Conservation (phyloP, 2,888 invertebrate genomes). For the Biston stratarius region DNA sequence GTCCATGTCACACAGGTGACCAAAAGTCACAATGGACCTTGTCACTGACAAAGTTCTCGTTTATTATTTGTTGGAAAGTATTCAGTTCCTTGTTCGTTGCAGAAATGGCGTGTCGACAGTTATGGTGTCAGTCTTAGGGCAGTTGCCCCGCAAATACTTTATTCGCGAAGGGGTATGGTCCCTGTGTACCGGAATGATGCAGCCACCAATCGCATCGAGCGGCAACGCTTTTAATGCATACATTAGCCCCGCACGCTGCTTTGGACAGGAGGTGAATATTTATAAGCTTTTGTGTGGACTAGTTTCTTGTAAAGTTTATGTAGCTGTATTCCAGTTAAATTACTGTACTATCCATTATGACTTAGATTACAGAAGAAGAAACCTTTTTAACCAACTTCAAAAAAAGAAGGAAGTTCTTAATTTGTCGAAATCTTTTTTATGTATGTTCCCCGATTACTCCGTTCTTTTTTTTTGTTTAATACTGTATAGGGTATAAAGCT, state of each 20-base stretch:
- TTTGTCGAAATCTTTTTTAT: no score
- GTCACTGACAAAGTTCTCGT: no score
- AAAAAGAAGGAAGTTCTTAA: no score
- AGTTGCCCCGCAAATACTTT: constrained; percentile 64
- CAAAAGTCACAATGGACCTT: neutral
- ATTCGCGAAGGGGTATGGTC: constrained; percentile 73
- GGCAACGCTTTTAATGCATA: constrained; percentile 55
- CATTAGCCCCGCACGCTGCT: constrained; percentile 64
- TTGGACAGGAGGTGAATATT: constrained; percentile 70
- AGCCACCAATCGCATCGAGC: constrained; percentile 49
- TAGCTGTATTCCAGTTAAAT: no score
- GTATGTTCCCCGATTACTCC: no score
- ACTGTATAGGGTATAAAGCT: no score
- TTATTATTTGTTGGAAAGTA: no score
- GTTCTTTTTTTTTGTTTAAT: no score
- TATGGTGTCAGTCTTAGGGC: constrained; percentile 61
- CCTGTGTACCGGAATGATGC: constrained; percentile 71
- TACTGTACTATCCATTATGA: no score
- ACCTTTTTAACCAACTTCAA: no score
- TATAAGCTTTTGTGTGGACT: neutral
- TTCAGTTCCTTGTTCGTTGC: constrained; percentile 11
- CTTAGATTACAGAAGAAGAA: no score
- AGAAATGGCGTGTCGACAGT: constrained; percentile 71
- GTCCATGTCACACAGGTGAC: neutral
- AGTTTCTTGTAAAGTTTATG: no score